Evolutionary conservation across 2,797 vertebrate genomes (phyloP).

Genomic region (Meda fulgida): DNA sequence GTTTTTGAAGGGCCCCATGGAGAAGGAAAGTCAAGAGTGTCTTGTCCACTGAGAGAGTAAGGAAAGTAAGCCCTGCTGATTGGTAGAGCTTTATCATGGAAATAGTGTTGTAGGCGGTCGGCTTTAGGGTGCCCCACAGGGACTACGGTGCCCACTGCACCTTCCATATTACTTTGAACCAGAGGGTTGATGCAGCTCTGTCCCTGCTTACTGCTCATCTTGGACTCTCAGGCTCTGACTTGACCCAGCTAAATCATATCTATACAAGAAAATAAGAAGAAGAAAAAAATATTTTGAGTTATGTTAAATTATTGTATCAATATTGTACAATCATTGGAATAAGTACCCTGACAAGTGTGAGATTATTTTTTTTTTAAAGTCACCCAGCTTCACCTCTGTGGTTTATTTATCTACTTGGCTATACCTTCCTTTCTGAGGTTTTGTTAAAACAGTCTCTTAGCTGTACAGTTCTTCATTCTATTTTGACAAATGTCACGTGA

Average conservation of each 20-base stretch:
- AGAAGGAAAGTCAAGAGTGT: slow-evolving; percentile 64
- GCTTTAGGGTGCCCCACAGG: slow-evolving; percentile 68
- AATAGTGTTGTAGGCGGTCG: slow-evolving; percentile 63
- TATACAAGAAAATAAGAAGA: slow-evolving; percentile 53
- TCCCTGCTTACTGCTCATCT: slow-evolving; percentile 81
- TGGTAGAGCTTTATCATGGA: slow-evolving; percentile 69
- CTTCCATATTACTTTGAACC: slow-evolving; percentile 80
- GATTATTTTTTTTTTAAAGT: not conserved
- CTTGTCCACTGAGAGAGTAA: slow-evolving; percentile 74
- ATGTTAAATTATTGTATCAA: not conserved
- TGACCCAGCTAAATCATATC: slow-evolving; percentile 59
- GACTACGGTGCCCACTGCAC: slow-evolving; percentile 49
- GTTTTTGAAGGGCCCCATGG: slow-evolving; percentile 74
- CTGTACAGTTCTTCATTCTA: not conserved
- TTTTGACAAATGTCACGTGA: slow-evolving; percentile 23
- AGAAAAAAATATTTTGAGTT: not conserved
- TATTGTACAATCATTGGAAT: not conserved
- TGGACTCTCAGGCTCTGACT: slow-evolving; percentile 27
- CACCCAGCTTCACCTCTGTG: slow-evolving; percentile 19
- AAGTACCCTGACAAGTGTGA: not conserved
- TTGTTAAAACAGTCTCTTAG: not conserved
- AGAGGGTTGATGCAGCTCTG: slow-evolving; percentile 72
- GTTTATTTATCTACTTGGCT: slow-evolving; percentile 11
- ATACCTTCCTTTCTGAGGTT: slow-evolving; percentile 23
- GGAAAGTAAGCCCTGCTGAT: slow-evolving; percentile 83